Evolutionary conservation across 2,888 invertebrate species (phyloP).

Genomic region (Andrena praecox): DNA sequence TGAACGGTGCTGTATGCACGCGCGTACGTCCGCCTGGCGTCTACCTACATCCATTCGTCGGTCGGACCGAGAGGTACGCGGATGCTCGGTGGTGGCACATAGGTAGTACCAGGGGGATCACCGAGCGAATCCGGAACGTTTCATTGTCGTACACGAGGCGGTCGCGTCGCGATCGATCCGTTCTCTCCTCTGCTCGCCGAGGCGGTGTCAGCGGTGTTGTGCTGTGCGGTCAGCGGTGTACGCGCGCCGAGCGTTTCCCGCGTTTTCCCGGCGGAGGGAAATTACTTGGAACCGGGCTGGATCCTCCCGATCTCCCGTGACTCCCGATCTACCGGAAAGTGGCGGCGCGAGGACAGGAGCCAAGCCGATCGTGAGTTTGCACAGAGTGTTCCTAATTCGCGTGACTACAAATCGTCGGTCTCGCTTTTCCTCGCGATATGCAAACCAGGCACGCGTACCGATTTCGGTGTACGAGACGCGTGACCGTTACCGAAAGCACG

Average conservation of each 20-base stretch:
- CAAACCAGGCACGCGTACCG: slow-evolving; percentile 10
- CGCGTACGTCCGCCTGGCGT: slow-evolving; percentile 16
- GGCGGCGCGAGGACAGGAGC: slow-evolving; percentile 28
- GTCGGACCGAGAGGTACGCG: slow-evolving; percentile 22
- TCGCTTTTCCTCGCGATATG: slow-evolving; percentile 18
- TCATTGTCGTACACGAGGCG: slow-evolving; percentile 69
- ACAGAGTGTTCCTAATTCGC: slow-evolving; percentile 5
- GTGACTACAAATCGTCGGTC: slow-evolving; percentile 2
- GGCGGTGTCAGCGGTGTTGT: neutral
- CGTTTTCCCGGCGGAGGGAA: slow-evolving; percentile 23
- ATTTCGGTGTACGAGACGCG: slow-evolving; percentile 26
- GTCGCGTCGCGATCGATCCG: slow-evolving; percentile 62
- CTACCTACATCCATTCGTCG: neutral
- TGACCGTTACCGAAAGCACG: neutral
- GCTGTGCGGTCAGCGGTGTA: neutral
- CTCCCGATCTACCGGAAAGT: too few relatives aligned
- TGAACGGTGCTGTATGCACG: neutral
- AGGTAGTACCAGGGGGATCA: slow-evolving; percentile 66
- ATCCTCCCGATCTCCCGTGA: slow-evolving; percentile 23
- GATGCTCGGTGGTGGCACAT: slow-evolving; percentile 57
- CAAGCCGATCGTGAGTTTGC: slow-evolving; percentile 32
- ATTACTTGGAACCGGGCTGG: slow-evolving; percentile 18
- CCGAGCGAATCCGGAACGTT: slow-evolving; percentile 74
- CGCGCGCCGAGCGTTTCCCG: slow-evolving; percentile 37
- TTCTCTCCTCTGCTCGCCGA: neutral